phyloP scores from a whole-genome alignment of 2,113 vertebrate species.

The Petroica traversi region DNA sequence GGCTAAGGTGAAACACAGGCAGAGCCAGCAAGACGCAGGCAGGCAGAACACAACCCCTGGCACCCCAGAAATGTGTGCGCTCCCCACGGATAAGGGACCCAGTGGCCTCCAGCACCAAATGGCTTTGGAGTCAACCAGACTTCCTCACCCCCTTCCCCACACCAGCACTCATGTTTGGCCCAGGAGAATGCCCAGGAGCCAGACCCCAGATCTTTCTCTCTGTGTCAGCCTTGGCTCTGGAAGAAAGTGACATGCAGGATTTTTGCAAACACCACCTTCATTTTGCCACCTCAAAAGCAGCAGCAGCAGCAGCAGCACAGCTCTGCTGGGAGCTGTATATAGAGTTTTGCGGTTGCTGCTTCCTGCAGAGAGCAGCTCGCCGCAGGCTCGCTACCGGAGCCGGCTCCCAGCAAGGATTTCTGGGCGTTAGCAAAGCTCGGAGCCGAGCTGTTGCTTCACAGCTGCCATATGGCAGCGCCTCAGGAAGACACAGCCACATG shows the following conservation, averaged over 20 bases:
- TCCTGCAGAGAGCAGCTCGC: conserved; percentile 8
- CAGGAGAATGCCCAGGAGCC: not conserved
- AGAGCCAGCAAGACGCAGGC: not conserved
- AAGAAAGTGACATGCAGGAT: not conserved
- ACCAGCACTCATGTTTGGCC: fast-evolving
- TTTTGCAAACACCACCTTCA: not conserved
- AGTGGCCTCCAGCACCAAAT: fast-evolving
- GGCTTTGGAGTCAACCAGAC: not conserved
- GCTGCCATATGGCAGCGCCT: not conserved
- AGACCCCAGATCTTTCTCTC: not conserved
- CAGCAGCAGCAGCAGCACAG: conserved; percentile 17
- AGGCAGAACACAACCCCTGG: not conserved
- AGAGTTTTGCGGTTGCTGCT: conserved; percentile 39
- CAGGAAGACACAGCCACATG: not conserved
- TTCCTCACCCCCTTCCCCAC: fast-evolving
- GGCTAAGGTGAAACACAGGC: not conserved
- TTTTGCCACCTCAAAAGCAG: conserved; percentile 28
- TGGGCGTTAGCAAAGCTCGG: not conserved
- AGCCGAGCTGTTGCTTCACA: not conserved
- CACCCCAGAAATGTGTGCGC: not conserved
- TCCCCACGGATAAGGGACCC: not conserved
- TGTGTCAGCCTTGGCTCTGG: not conserved
- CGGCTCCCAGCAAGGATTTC: not conserved
- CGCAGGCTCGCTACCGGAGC: not conserved
- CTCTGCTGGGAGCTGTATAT: conserved; percentile 1